Conservation (phyloP, 1,140 invertebrate genomes). For the Calycopis cecrops region DNA sequence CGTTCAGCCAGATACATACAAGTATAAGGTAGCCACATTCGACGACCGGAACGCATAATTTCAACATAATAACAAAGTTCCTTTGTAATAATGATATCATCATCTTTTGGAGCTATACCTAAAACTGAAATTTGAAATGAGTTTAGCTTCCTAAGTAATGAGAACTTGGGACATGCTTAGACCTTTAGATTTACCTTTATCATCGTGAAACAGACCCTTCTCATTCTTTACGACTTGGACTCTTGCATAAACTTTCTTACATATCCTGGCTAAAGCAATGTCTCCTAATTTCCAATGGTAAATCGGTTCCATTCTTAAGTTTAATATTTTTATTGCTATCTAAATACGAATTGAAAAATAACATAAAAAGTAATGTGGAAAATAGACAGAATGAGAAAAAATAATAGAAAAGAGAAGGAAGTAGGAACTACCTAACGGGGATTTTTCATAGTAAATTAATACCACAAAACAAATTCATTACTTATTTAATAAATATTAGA, state of each 20-base stretch:
- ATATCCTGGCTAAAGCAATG: constrained; percentile 48
- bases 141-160: background rate
- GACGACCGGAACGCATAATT: constrained; percentile 38
- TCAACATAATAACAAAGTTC: constrained; percentile 62
- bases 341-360: background rate
- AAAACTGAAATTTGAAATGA: constrained; percentile 36
- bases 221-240: constrained; percentile 59
- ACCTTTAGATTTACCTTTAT: constrained; percentile 44
- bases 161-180: background rate
- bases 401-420: too few species aligned
- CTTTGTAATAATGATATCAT: constrained; percentile 39
- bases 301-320: constrained; percentile 32
- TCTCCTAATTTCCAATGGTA: constrained; percentile 62
- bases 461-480: too few species aligned
- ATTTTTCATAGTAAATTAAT: too few species aligned
- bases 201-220: constrained; percentile 55
- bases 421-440: too few species aligned
- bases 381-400: too few species aligned
- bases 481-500: too few species aligned
- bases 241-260: constrained; percentile 53
- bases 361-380: too few species aligned
- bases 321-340: background rate
- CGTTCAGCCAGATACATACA: constrained; percentile 48
- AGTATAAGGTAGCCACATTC: constrained; percentile 63
- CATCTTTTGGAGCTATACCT: constrained; percentile 45